Evolutionary conservation across 2,113 vertebrate species (phyloP).

Genomic region (Gallinago media): DNA sequence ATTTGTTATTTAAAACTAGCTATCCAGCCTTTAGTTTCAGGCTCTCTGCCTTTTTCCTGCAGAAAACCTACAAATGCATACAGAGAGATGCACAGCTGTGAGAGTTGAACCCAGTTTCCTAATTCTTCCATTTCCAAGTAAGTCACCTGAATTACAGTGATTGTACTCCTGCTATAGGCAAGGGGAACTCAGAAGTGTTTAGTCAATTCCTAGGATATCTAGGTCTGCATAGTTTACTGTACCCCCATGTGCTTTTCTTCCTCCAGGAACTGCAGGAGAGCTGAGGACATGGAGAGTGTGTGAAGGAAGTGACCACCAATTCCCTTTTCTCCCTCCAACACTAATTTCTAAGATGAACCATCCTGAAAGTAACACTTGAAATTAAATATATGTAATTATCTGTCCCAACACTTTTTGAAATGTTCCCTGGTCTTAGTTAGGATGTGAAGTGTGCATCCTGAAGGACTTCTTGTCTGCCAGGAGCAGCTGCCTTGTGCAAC

Average conservation of each 20-base stretch:
- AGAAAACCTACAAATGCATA: background rate
- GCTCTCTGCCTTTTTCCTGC: background rate
- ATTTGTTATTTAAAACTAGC: background rate
- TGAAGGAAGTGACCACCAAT: background rate
- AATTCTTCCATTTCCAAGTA: background rate
- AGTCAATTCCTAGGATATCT: background rate
- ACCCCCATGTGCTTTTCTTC: background rate
- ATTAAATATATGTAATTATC: background rate
- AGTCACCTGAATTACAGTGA: background rate
- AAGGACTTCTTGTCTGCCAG: constrained; percentile 24
- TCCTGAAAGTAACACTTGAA: background rate
- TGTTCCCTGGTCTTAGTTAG: constrained; percentile 1
- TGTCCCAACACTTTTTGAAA: background rate
- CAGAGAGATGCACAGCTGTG: background rate
- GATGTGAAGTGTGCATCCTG: background rate
- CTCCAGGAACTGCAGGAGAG: background rate
- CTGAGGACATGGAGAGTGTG: background rate
- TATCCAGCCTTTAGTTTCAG: background rate
- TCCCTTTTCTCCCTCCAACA: background rate
- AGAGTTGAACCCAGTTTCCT: background rate
- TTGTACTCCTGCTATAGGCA: background rate
- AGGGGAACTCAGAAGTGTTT: background rate
- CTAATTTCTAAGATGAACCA: background rate
- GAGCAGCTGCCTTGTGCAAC: background rate
- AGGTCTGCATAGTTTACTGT: background rate